Evolutionary conservation across 2,888 invertebrate species (phyloP).

Genomic region (Pristionchus japonicus): DNA sequence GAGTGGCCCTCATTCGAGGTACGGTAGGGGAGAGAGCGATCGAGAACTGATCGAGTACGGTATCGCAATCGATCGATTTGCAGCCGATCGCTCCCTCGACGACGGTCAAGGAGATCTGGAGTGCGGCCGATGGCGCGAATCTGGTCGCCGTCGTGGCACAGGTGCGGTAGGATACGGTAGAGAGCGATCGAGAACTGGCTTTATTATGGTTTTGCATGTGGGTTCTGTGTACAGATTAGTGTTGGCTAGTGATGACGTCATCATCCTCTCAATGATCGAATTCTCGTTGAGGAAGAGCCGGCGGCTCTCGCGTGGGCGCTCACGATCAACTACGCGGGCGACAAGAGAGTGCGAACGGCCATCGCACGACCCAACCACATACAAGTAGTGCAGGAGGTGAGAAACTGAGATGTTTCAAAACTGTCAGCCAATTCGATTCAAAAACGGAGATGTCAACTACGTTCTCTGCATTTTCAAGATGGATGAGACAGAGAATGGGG

Average conservation of each 20-base stretch:
- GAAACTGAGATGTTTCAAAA: too few relatives aligned
- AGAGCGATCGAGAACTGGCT: neutral
- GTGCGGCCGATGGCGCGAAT: constrained; percentile 39
- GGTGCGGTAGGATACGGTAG: constrained; percentile 30
- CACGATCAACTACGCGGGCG: constrained; percentile 40
- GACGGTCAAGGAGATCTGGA: constrained; percentile 47
- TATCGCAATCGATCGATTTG: neutral
- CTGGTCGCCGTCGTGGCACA: constrained; percentile 35
- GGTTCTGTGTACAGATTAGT: too few relatives aligned
- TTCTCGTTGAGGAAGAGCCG: constrained; percentile 36
- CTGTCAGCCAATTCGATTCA: too few relatives aligned
- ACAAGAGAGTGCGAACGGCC: constrained; percentile 36
- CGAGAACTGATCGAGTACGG: neutral
- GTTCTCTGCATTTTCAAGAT: too few relatives aligned
- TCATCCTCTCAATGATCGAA: neutral
- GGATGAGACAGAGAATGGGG: neutral
- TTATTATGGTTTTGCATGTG: too few relatives aligned
- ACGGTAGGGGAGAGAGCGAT: neutral
- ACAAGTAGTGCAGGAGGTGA: constrained; percentile 34
- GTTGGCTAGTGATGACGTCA: neutral
- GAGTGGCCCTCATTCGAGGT: constrained; percentile 46
- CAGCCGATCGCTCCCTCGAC: constrained; percentile 39
- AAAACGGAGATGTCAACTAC: too few relatives aligned
- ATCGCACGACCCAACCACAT: constrained; percentile 30
- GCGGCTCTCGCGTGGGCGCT: constrained; percentile 30